phyloP scores from a whole-genome alignment of 2,888 invertebrate species.

The Gymnocheta viridis region DNA sequence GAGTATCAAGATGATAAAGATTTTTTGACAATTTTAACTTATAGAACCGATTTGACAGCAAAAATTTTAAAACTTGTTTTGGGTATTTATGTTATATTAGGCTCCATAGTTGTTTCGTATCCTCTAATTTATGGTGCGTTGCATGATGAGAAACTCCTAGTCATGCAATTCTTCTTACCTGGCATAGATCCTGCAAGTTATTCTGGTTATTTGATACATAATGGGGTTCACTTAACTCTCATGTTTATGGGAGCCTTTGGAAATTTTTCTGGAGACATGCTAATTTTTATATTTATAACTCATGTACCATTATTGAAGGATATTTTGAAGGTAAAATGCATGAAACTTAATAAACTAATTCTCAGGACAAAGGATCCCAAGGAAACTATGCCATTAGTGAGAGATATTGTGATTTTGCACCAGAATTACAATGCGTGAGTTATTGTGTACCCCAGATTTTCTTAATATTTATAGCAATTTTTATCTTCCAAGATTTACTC shows the following conservation, averaged over 20 bases:
- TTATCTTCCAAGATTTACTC: slow-evolving; percentile 62
- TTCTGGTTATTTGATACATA: slow-evolving; percentile 68
- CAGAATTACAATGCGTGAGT: slow-evolving; percentile 74
- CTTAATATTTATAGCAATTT: too few relatives aligned
- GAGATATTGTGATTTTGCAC: slow-evolving; percentile 74
- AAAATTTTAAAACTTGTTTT: slow-evolving; percentile 65
- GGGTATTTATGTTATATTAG: slow-evolving; percentile 30
- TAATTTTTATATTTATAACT: slow-evolving; percentile 72
- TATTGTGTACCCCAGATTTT: not conserved
- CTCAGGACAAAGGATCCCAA: slow-evolving; percentile 7
- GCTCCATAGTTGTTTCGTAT: slow-evolving; percentile 33
- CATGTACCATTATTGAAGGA: slow-evolving; percentile 75
- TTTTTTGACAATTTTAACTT: slow-evolving; percentile 68
- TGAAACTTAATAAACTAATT: slow-evolving; percentile 71
- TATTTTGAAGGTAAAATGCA: slow-evolving; percentile 72
- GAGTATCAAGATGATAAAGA: slow-evolving; percentile 70
- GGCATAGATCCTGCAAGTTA: slow-evolving; percentile 70
- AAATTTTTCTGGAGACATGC: slow-evolving; percentile 75
- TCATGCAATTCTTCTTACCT: slow-evolving; percentile 74
- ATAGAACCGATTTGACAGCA: slow-evolving; percentile 61
- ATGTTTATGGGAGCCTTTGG: slow-evolving; percentile 73
- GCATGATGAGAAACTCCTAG: slow-evolving; percentile 63
- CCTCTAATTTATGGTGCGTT: slow-evolving; percentile 59
- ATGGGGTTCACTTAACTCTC: slow-evolving; percentile 58
- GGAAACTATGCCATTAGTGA: slow-evolving; percentile 44